Conservation (phyloP, 1,140 invertebrate species). For the Oscheius sp. region DNA sequence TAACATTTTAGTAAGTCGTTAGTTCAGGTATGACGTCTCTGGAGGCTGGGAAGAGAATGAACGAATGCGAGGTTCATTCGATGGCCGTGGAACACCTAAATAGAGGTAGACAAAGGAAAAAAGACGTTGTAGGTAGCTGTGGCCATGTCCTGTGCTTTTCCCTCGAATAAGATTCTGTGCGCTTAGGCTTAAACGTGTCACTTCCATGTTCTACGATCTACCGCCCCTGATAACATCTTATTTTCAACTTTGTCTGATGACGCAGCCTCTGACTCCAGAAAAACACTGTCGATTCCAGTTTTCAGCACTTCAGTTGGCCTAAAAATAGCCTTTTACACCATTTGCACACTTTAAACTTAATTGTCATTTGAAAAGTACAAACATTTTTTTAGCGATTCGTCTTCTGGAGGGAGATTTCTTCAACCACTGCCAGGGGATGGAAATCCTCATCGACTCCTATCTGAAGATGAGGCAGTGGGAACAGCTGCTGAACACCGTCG, state of each 20-base stretch:
- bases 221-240: too few relatives aligned
- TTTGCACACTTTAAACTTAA: not conserved
- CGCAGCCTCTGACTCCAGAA: too few relatives aligned
- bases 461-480: conserved; percentile 10
- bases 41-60: conserved; percentile 7
- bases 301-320: too few relatives aligned
- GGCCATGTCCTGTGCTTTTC: too few relatives aligned
- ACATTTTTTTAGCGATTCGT: conserved; percentile 5
- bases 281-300: too few relatives aligned
- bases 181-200: too few relatives aligned
- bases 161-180: too few relatives aligned
- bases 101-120: not conserved
- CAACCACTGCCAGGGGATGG: conserved; percentile 12
- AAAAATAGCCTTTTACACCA: too few relatives aligned
- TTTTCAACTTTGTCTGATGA: too few relatives aligned
- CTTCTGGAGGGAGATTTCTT: conserved; percentile 24
- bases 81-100: conserved; percentile 19
- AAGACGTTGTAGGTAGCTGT: too few relatives aligned
- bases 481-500: not conserved
- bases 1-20: too few relatives aligned
- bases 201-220: too few relatives aligned
- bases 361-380: not conserved
- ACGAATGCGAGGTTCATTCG: not conserved
- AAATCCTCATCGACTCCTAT: not conserved
- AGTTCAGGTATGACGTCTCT: conserved; percentile 4